Evolutionary conservation across 1,140 invertebrate genomes (phyloP).

Genomic region (Vanessa atalanta): DNA sequence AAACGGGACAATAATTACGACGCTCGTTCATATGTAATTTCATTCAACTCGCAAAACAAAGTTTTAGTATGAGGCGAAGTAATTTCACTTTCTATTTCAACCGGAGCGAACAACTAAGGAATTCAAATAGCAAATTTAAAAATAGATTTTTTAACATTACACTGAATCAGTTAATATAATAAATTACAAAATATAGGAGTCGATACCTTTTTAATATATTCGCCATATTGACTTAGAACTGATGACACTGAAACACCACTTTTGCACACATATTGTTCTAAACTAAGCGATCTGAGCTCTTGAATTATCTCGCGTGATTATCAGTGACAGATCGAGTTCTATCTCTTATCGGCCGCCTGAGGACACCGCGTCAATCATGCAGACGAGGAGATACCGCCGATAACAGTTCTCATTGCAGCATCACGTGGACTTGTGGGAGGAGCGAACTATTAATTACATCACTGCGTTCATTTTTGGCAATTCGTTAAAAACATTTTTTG

Average conservation of each 20-base stretch:
- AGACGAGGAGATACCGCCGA: constrained; percentile 41
- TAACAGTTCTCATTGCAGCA: constrained; percentile 36
- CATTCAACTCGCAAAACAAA: background rate
- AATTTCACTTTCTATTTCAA: constrained; percentile 26
- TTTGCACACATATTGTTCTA: constrained; percentile 22
- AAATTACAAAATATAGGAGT: background rate
- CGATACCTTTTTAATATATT: constrained; percentile 61
- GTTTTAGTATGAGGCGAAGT: constrained; percentile 10
- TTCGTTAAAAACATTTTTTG: too few species aligned
- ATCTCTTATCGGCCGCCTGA: constrained; percentile 54
- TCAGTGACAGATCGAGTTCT: constrained; percentile 68
- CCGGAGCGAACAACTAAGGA: background rate
- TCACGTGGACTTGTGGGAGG: constrained; percentile 41
- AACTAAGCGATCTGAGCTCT: constrained; percentile 16
- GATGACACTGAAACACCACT: constrained; percentile 17
- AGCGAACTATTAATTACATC: too few species aligned
- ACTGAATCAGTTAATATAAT: background rate
- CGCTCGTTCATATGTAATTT: background rate
- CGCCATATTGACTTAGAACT: constrained; percentile 46
- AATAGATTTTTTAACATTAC: background rate
- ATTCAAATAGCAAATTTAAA: constrained; percentile 17
- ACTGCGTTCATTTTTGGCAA: too few species aligned
- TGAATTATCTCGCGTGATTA: constrained; percentile 41
- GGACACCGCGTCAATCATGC: constrained; percentile 71
- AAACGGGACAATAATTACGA: background rate